Conservation (phyloP, 2,797 vertebrate genomes). For the Etheostoma perlongum region DNA sequence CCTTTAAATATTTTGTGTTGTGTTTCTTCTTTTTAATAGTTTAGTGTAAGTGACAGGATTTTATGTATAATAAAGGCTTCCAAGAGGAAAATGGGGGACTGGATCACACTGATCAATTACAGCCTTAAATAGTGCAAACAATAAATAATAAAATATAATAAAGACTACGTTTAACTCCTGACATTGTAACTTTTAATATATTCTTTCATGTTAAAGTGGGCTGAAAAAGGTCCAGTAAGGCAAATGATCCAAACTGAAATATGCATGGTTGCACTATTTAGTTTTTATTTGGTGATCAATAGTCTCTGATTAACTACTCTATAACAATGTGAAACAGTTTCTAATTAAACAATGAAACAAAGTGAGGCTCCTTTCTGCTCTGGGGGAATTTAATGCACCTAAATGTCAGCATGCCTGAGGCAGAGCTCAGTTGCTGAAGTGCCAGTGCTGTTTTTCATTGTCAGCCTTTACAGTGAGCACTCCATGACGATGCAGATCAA, state of each 20-base stretch:
- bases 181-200: background rate
- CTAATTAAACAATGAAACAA: background rate
- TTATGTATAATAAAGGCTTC: background rate
- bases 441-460: constrained; percentile 41
- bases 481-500: constrained; percentile 57
- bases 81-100: background rate
- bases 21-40: too few relatives aligned
- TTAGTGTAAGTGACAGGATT: background rate
- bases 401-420: constrained; percentile 60
- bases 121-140: background rate
- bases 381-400: constrained; percentile 18
- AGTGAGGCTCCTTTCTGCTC: constrained; percentile 4
- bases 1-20: too few relatives aligned
- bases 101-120: background rate
- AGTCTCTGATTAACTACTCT: background rate
- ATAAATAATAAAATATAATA: background rate
- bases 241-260: background rate
- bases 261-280: background rate
- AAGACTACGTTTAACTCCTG: background rate
- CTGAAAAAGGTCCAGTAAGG: background rate
- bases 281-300: background rate
- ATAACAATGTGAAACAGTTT: background rate
- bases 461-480: constrained; percentile 52
- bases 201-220: background rate
- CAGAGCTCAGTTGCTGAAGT: constrained; percentile 30